Evolutionary conservation across 2,888 invertebrate species (phyloP).

Genomic region (Netelia virgata): DNA sequence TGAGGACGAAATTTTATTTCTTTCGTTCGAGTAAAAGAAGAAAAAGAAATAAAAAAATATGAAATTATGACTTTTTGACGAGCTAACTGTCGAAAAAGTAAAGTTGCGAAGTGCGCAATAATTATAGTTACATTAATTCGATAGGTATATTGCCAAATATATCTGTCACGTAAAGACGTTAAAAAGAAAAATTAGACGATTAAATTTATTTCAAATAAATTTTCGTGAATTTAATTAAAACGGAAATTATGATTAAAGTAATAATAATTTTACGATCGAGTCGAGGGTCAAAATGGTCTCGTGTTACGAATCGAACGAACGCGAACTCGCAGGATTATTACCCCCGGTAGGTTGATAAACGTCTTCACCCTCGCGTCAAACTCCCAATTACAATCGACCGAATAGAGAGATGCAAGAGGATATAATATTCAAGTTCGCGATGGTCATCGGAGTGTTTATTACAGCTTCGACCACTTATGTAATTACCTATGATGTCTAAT

Average conservation of each 20-base stretch:
- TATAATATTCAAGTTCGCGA: conserved; percentile 16
- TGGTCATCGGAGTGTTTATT: background rate
- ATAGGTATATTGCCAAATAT: no score
- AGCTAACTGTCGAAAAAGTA: background rate
- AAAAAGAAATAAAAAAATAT: background rate
- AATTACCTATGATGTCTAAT: background rate
- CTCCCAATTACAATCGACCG: background rate
- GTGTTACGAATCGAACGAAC: no score
- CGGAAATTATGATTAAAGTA: no score
- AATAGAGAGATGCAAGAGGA: background rate
- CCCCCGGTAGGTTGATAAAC: background rate
- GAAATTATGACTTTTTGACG: background rate
- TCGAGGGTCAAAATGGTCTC: no score
- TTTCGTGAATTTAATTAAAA: no score
- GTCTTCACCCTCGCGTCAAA: background rate
- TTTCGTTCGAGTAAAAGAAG: background rate
- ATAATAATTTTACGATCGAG: no score
- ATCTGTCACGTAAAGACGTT: no score
- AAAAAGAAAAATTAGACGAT: no score
- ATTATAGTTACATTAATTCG: no score
- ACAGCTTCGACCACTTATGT: background rate
- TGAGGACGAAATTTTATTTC: background rate
- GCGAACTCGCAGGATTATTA: no score
- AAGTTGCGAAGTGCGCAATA: no score
- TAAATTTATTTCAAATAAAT: no score